Evolutionary conservation across 1,140 invertebrate species (phyloP), one percentile per base, ranked within the genome.

Genomic region (Grapholita molesta): DNA sequence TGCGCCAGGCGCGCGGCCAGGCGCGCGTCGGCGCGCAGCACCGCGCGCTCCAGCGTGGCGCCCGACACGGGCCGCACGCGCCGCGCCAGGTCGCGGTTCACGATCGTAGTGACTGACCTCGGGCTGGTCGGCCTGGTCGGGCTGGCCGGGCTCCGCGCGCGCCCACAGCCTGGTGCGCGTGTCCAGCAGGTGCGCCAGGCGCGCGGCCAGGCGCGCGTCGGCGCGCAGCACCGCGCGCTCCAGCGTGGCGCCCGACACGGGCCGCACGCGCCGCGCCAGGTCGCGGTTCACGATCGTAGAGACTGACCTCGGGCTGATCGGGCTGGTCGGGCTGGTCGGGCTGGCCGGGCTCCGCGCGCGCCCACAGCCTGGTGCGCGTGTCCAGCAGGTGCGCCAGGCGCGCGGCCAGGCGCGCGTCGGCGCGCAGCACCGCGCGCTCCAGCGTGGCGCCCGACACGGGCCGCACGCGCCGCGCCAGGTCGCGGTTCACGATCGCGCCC

Each of bases 371-470:
- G 52, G 95, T 95, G 74, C 96, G 96, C 11, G 94, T 94, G 88
- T 99, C 99, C 69, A 99, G 93, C 92, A 98, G 97, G 80, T 99
- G 95, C 23, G 99, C 97, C n/a, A 99, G 97, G 80, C 97, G 97
- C 0, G 99, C 98, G 21, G 98, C 96, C 15, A 99, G 93, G 75
- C 98, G 96, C 23, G 99, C 97, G 86, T 99, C 99, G 35, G 97
- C 95, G 28, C 97, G 94, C 2, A 99, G 96, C 53, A 99, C 96
- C 74, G 96, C 94, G 77, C 98, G 97, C 84, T 99, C 97, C 12
- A 96, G 95, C 0, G 98, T 97, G 2, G 99, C 95, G 5, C 98
- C 98, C 89, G 97, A 98, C 0, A 98, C 97, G 3, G 97, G 96
- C 0, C 99, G 95, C 65, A 99, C 97, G 32, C 99, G 94, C 15